A percentile compares a stretch with the other conserved stretches of the same genome.
Conservation (phyloP, 2,797 vertebrate genomes). For the Rhinogobio ventralis region DNA sequence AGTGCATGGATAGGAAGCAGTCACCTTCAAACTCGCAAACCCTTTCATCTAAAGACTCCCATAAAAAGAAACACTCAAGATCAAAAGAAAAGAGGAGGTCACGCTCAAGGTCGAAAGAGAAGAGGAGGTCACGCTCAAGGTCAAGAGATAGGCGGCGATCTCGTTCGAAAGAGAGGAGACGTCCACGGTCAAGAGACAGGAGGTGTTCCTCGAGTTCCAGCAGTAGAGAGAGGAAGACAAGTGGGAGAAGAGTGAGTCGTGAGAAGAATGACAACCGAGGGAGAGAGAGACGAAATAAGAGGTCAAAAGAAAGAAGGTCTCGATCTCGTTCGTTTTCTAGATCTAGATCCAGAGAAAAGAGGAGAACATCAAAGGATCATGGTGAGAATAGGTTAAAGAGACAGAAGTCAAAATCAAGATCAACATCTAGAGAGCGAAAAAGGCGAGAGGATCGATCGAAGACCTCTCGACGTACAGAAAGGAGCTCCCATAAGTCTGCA, state of each 20-base stretch:
- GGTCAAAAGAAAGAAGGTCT: conserved; percentile 73
- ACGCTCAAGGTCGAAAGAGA: conserved; percentile 52
- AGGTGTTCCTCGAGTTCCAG: conserved; percentile 73
- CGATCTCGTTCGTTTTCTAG: conserved; percentile 71
- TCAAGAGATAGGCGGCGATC: conserved; percentile 68
- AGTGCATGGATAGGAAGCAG: conserved; percentile 68
- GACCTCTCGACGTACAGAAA: conserved; percentile 37
- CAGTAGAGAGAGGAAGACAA: conserved; percentile 81
- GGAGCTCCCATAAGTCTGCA: conserved; percentile 23
- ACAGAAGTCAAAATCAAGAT: conserved; percentile 71
- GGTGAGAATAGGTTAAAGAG: conserved; percentile 67
- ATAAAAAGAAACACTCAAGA: conserved; percentile 54
- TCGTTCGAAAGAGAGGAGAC: conserved; percentile 71
- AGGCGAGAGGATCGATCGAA: conserved; percentile 58
- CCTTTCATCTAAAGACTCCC: conserved; percentile 55
- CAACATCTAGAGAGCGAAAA: conserved; percentile 74
- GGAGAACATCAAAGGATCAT: conserved; percentile 68
- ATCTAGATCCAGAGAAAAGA: conserved; percentile 83
- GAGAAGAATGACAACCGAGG: conserved; percentile 64
- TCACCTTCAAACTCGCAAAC: conserved; percentile 73
- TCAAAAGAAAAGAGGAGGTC: conserved; percentile 29
- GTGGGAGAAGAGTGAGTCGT: conserved; percentile 62
- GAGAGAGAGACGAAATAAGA: conserved; percentile 65
- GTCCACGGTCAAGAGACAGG: conserved; percentile 73
- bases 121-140: conserved; percentile 63